Conservation (phyloP, 2,888 invertebrate genomes). For the Scrobipalpa costella region DNA sequence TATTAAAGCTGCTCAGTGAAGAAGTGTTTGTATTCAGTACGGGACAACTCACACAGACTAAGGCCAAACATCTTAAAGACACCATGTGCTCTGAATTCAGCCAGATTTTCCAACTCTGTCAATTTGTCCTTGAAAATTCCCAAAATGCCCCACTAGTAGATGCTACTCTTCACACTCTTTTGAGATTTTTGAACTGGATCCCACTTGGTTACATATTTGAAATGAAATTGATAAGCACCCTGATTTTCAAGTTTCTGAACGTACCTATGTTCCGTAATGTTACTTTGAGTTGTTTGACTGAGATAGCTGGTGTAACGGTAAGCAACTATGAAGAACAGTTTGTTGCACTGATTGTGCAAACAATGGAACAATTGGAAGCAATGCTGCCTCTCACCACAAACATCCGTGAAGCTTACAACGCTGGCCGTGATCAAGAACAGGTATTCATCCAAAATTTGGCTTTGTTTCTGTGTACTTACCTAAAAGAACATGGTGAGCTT, state of each 20-base stretch:
- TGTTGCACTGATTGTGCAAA: slow-evolving; percentile 92
- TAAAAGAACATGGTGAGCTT: slow-evolving; percentile 96
- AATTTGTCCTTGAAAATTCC: slow-evolving; percentile 98
- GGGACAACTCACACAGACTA: slow-evolving; percentile 99
- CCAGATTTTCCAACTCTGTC: slow-evolving; percentile 98
- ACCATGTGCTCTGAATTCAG: slow-evolving; percentile 99
- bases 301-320: slow-evolving; percentile 96
- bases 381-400: slow-evolving; percentile 96
- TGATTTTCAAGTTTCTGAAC: slow-evolving; percentile 97
- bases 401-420: slow-evolving; percentile 95
- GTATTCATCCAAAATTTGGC: slow-evolving; percentile 99
- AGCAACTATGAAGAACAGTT: slow-evolving; percentile 97
- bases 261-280: slow-evolving; percentile 99
- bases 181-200: slow-evolving; percentile 99
- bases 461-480: slow-evolving; percentile 96
- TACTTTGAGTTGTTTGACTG: slow-evolving; percentile 98
- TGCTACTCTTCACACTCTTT: slow-evolving; percentile 96
- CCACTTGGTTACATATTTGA: slow-evolving; percentile 99
- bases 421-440: slow-evolving; percentile 97
- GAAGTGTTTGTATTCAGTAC: slow-evolving; percentile 99
- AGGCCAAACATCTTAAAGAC: slow-evolving; percentile 99
- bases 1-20: slow-evolving; percentile 97
- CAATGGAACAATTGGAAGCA: slow-evolving; percentile 94
- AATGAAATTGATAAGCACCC: slow-evolving; percentile 96
- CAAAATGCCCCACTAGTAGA: slow-evolving; percentile 98